Conservation (phyloP, 1,140 invertebrate species). For the Bombus cullumanus region DNA sequence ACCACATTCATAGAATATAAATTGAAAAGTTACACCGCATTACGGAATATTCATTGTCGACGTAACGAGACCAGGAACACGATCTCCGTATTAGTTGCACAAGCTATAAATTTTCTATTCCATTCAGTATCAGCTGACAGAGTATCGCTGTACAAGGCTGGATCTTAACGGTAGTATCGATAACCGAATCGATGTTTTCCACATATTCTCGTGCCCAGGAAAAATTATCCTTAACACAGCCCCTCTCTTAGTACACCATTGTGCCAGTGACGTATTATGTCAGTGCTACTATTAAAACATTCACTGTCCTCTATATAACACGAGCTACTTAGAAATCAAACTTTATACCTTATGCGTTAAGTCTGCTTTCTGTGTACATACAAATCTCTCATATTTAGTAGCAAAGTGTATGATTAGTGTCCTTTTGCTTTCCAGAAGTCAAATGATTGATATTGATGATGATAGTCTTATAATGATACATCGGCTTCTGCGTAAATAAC, state of each 20-base stretch:
- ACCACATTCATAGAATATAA: not conserved
- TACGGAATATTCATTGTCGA: not conserved
- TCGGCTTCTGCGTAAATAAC: too few relatives aligned
- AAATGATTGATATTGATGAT: too few relatives aligned
- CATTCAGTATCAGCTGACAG: constrained; percentile 45
- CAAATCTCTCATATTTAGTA: too few relatives aligned
- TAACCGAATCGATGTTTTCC: not conserved
- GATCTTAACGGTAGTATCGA: constrained; percentile 25
- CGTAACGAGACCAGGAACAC: constrained; percentile 9
- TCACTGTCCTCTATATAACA: not conserved
- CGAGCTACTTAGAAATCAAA: not conserved
- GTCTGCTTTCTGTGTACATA: too few relatives aligned
- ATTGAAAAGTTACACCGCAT: constrained; percentile 8
- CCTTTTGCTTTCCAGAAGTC: too few relatives aligned
- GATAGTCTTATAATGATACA: too few relatives aligned
- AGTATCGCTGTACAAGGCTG: constrained; percentile 28
- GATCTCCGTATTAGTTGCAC: constrained; percentile 38
- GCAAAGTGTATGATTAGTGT: too few relatives aligned
- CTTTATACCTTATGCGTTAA: too few relatives aligned
- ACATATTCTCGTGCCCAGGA: not conserved
- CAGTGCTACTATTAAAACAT: not conserved
- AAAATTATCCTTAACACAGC: not conserved
- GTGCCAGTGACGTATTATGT: not conserved
- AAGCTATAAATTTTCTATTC: constrained; percentile 38
- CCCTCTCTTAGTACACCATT: not conserved